Conservation (phyloP, 1,140 invertebrate species). For the Drosophila ohnishii region DNA sequence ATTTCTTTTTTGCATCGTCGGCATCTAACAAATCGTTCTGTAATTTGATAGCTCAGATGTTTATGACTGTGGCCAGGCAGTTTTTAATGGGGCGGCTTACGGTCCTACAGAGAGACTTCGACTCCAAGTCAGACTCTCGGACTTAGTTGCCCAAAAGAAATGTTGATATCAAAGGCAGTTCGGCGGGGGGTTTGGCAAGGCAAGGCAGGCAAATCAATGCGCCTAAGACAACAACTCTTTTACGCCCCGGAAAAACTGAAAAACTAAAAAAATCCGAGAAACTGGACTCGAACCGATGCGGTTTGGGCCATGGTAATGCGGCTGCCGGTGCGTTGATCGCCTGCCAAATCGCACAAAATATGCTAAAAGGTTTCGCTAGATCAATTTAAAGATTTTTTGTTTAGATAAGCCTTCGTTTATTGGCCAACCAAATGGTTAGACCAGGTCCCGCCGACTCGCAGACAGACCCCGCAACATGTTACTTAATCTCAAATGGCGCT, state of each 20-base stretch:
- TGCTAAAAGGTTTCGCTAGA: constrained; percentile 81
- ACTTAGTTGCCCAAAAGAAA: constrained; percentile 49
- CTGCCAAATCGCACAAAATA: constrained; percentile 81
- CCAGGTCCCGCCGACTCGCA: constrained; percentile 29
- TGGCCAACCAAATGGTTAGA: constrained; percentile 63
- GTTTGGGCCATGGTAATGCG: constrained; percentile 35
- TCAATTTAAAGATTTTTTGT: constrained; percentile 81
- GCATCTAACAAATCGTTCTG: constrained; percentile 82
- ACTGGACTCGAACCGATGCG: constrained; percentile 41
- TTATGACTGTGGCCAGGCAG: constrained; percentile 76
- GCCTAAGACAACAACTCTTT: constrained; percentile 47
- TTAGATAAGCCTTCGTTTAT: constrained; percentile 78
- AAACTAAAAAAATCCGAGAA: not conserved
- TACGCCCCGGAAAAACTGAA: constrained; percentile 47
- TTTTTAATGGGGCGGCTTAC: constrained; percentile 71
- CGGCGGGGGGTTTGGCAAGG: not conserved
- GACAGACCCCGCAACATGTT: constrained; percentile 50
- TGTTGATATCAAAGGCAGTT: constrained; percentile 25
- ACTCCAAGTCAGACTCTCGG: not conserved
- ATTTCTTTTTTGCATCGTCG: constrained; percentile 59
- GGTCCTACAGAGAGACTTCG: constrained; percentile 27
- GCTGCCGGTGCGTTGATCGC: constrained; percentile 52
- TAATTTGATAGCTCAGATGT: constrained; percentile 81
- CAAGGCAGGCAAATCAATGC: constrained; percentile 22
- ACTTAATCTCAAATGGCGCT: constrained; percentile 79